Conservation (phyloP, 2,888 invertebrate genomes). For the Drosophila longiperda region DNA sequence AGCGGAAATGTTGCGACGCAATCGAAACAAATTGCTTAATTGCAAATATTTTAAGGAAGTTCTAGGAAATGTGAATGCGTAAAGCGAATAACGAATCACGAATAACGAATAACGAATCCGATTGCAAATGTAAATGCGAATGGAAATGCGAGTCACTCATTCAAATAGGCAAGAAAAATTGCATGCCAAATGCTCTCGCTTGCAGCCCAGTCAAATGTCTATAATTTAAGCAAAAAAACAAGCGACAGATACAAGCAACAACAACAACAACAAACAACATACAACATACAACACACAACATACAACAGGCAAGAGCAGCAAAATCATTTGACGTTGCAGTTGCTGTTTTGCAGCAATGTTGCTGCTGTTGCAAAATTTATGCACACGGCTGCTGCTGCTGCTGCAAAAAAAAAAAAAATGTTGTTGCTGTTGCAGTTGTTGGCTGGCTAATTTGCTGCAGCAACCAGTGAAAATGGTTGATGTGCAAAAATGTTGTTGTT, state of each 20-base stretch:
- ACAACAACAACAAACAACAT: constrained; percentile 37
- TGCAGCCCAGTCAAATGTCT: constrained; percentile 72
- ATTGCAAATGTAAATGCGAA: constrained; percentile 30
- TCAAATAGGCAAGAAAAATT: constrained; percentile 74
- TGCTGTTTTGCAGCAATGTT: constrained; percentile 38
- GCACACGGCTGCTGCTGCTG: constrained; percentile 61
- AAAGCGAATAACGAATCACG: constrained; percentile 24
- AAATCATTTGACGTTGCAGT: constrained; percentile 69
- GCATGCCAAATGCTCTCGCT: constrained; percentile 69
- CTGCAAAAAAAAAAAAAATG: constrained; percentile 32
- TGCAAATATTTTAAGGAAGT: constrained; percentile 66
- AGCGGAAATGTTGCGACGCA: constrained; percentile 70
- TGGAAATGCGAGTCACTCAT: constrained; percentile 59
- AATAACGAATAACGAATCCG: constrained; percentile 4
- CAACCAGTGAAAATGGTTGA: constrained; percentile 76
- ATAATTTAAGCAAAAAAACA: constrained; percentile 76
- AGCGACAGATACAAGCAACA: constrained; percentile 74
- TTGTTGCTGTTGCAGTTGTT: constrained; percentile 47
- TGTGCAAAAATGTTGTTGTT: constrained; percentile 71
- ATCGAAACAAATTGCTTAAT: constrained; percentile 74
- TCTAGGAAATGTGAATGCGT: constrained; percentile 49
- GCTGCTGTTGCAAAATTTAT: constrained; percentile 73
- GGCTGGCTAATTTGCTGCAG: constrained; percentile 71
- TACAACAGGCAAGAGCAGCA: constrained; percentile 51
- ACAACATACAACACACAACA: constrained; percentile 63